phyloP scores from a whole-genome alignment of 1,140 invertebrate genomes.

The Bradysia coprophila region DNA sequence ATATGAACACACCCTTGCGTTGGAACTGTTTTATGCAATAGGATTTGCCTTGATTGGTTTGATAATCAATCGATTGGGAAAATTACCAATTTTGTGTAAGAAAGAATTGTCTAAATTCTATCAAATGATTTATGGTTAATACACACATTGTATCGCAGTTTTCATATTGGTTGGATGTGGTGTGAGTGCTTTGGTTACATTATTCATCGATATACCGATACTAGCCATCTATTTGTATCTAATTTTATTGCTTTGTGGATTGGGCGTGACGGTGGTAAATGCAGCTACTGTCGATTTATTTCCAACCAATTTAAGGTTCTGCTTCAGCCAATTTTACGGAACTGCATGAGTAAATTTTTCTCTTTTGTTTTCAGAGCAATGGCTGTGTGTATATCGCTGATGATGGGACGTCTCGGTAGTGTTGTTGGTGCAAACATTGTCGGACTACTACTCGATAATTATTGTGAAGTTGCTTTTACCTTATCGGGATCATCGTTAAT shows the following conservation, averaged over 20 bases:
- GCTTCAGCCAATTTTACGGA: background rate
- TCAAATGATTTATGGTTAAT: no score
- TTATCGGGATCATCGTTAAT: slow-evolving; percentile 5
- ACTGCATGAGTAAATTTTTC: background rate
- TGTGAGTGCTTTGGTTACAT: slow-evolving; percentile 4
- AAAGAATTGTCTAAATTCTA: no score
- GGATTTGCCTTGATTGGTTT: slow-evolving; percentile 7
- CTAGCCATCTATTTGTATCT: slow-evolving; percentile 7
- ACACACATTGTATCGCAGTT: no score
- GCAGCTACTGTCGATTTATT: slow-evolving; percentile 14
- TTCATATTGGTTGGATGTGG: slow-evolving; percentile 4
- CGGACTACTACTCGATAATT: slow-evolving; percentile 6
- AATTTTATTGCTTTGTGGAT: slow-evolving; percentile 8
- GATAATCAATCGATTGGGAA: slow-evolving; percentile 7
- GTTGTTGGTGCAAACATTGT: slow-evolving; percentile 7
- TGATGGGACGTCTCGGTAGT: slow-evolving; percentile 14
- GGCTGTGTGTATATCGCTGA: slow-evolving; percentile 15
- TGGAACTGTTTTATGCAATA: slow-evolving; percentile 8
- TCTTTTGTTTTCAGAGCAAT: slow-evolving; percentile 7
- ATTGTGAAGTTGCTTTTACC: slow-evolving; percentile 6
- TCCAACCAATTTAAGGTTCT: slow-evolving; percentile 14
- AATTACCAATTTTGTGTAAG: slow-evolving; percentile 7
- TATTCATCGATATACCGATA: slow-evolving; percentile 4
- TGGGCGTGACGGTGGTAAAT: slow-evolving; percentile 11
- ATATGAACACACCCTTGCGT: slow-evolving; percentile 7